Conservation (phyloP, 35 echinoderm and acorn worm genomes). For the Acanthaster planci region DNA sequence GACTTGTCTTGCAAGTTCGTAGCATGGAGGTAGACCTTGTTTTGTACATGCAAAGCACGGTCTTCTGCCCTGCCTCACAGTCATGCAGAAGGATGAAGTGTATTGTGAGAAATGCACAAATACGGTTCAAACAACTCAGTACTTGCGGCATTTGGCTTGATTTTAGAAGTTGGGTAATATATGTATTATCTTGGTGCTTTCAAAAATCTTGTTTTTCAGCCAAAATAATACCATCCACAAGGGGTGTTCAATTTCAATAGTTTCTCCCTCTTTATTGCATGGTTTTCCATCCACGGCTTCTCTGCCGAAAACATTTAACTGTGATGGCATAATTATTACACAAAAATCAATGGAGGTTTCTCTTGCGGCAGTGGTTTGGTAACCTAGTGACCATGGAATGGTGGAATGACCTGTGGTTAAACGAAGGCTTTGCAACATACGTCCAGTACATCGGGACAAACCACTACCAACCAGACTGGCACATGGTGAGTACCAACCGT, state of each 20-base stretch:
- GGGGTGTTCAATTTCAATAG: neutral
- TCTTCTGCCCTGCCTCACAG: too few species aligned
- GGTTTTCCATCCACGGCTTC: neutral
- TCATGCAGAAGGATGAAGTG: too few species aligned
- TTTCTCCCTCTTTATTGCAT: neutral
- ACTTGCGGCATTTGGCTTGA: too few species aligned
- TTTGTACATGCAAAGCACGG: too few species aligned
- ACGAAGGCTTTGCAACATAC: constrained; percentile 88
- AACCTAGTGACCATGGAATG: constrained; percentile 90
- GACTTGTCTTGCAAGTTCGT: too few species aligned
- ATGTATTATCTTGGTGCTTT: too few species aligned
- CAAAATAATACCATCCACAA: neutral
- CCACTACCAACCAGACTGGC: constrained; percentile 42
- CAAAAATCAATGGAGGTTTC: neutral
- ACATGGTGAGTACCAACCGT: constrained; percentile 67
- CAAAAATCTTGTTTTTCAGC: too few species aligned
- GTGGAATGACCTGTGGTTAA: constrained; percentile 96
- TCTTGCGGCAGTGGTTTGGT: constrained; percentile 86
- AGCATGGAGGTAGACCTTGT: too few species aligned
- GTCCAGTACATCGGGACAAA: constrained; percentile 78
- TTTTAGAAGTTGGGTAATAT: too few species aligned
- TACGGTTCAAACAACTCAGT: too few species aligned
- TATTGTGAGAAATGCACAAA: too few species aligned
- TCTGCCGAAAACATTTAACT: neutral
- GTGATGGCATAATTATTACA: neutral